Evolutionary conservation across 2,113 vertebrate genomes (phyloP), one percentile per base, ranked within the genome.

Genomic region (sheep (Ovis aries)): DNA sequence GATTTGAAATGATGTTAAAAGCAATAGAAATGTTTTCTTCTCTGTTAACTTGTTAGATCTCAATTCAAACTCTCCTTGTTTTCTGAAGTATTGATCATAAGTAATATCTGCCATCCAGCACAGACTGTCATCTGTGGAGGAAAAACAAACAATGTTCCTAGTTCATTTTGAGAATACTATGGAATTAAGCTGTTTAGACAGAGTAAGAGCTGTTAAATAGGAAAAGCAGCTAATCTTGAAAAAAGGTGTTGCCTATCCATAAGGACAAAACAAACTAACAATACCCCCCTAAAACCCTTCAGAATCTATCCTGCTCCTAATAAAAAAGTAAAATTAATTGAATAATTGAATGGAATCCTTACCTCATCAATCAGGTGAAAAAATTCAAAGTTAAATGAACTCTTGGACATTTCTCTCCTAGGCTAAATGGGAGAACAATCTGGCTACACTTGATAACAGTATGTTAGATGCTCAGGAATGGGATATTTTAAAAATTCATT

Each of bases 181-280:
- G 64, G 80, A 98, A 98, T 97, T 97, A 97, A 97, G 48, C 88
- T 97, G 55, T 98, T 98, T 96, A 97, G 60, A 90, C 33, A 97
- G 55, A 94, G 43, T 95, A 98, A 97, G 93, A 98, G 91, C 15
- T 89, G 62, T 88, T 97, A 96, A 97, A 95, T 50, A 95, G 85
- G 48, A 98, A 98, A 98, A 97, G 53, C 43, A 88, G 59, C 27
- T 50, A 93, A 53, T 85, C 78, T 80, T 97, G 52, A 90, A 97
- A 91, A 81, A 27, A 96, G n/a, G 29, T 94, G 85, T 95, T 77
- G 21, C 36, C 27, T 81, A 0, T 77, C 80, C 29, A 48, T 83
- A 25, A 25, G 21, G 52, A 53, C 17, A 36, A 36, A 55, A 23
- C 16, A 29, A 15, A 29, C 45, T 9, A 10, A 50, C 25, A 52